Evolutionary conservation across 1,140 invertebrate species (phyloP).

Genomic region (Orius insidiosus): DNA sequence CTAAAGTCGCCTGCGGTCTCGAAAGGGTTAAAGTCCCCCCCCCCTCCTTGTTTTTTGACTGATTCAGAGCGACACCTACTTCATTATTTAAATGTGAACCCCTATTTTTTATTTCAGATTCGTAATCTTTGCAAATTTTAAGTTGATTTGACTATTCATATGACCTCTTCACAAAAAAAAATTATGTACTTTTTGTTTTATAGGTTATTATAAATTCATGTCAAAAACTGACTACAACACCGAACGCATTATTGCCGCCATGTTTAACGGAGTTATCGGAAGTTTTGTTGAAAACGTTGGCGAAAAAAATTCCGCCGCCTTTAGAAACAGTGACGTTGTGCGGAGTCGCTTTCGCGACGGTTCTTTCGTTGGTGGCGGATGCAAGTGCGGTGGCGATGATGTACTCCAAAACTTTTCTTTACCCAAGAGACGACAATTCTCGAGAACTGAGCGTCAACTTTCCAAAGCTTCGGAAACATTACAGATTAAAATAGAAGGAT

Average conservation of each 20-base stretch:
- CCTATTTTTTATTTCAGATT: too few species aligned
- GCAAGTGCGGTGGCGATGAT: slow-evolving; percentile 8
- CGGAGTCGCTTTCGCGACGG: slow-evolving; percentile 2
- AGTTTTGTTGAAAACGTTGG: slow-evolving; percentile 2
- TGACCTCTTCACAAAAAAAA: too few species aligned
- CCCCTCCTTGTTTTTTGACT: too few species aligned
- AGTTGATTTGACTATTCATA: too few species aligned
- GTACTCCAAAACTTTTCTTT: slow-evolving; percentile 12
- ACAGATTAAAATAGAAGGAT: not conserved
- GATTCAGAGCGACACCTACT: too few species aligned
- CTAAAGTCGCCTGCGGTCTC: too few species aligned
- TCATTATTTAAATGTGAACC: too few species aligned
- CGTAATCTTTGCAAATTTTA: too few species aligned
- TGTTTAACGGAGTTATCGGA: slow-evolving; percentile 9
- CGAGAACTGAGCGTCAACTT: not conserved
- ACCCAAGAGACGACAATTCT: not conserved
- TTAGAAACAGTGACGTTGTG: slow-evolving; percentile 1
- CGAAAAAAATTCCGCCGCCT: not conserved
- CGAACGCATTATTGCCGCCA: slow-evolving; percentile 8
- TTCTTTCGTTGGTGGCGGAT: not conserved
- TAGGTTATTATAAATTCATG: slow-evolving; percentile 9
- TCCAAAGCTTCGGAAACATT: not conserved
- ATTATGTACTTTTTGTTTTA: not conserved
- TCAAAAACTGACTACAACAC: slow-evolving; percentile 6
- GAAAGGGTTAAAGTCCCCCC: too few species aligned